These are phyloP conservation scores for Leucophenga montana DNA, from an alignment of 2,888 invertebrate species.

Conservation along the genomic window DNA sequence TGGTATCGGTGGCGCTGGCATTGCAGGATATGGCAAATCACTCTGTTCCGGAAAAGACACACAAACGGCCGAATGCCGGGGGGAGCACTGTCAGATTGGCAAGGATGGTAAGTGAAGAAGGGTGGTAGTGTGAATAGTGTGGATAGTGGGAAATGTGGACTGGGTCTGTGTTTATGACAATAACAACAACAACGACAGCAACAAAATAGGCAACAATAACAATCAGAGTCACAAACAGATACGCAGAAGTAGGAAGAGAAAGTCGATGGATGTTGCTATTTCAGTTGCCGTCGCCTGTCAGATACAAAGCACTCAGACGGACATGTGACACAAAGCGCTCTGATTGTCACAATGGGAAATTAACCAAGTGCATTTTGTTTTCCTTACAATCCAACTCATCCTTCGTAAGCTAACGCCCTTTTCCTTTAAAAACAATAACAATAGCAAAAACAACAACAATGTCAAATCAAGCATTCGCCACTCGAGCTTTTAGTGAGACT, in stretches of 20 bases:
- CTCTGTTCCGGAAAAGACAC: slow-evolving; percentile 75
- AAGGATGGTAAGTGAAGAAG: slow-evolving; percentile 71
- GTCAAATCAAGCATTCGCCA: slow-evolving; percentile 27
- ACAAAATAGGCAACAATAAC: slow-evolving; percentile 68
- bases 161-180: slow-evolving; percentile 52
- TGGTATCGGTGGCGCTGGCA: slow-evolving; percentile 44
- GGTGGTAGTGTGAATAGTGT: neutral
- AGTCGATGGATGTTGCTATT: neutral
- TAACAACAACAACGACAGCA: slow-evolving; percentile 57
- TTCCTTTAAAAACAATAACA: slow-evolving; percentile 15
- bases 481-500: slow-evolving; percentile 30
- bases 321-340: slow-evolving; percentile 49
- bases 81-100: slow-evolving; percentile 75
- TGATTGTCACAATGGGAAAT: slow-evolving; percentile 68
- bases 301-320: slow-evolving; percentile 30
- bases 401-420: neutral
- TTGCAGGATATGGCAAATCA: slow-evolving; percentile 68
- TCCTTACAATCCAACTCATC: neutral
- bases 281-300: slow-evolving; percentile 18
- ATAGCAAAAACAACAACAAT: slow-evolving; percentile 2
- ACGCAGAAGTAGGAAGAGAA: slow-evolving; percentile 26
- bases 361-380: slow-evolving; percentile 67
- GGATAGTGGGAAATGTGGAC: neutral
- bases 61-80: slow-evolving; percentile 75
- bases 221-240: slow-evolving; percentile 43